phyloP scores from a whole-genome alignment of 2,888 invertebrate species.

The Acleris cristana region DNA sequence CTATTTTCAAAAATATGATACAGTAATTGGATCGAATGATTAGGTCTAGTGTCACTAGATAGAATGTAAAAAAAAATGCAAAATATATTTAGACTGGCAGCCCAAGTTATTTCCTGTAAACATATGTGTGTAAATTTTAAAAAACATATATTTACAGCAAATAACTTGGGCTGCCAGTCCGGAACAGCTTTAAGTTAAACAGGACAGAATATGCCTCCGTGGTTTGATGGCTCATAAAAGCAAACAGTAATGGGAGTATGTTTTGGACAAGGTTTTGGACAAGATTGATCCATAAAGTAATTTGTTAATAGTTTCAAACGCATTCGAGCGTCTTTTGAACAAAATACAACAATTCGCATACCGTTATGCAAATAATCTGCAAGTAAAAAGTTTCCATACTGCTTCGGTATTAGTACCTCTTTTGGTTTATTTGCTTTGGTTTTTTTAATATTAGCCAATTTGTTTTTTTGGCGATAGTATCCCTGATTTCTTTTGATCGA shows the following conservation, averaged over 20 bases:
- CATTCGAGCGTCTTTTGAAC: conserved; percentile 7
- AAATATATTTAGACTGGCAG: too few species aligned
- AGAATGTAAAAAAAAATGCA: conserved; percentile 5
- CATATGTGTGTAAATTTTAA: too few species aligned
- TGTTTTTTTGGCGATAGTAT: too few species aligned
- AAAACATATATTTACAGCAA: neutral
- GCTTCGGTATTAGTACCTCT: too few species aligned
- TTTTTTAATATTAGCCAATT: too few species aligned
- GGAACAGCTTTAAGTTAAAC: conserved; percentile 6
- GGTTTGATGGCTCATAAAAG: neutral
- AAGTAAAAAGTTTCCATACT: too few species aligned
- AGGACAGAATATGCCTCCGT: neutral
- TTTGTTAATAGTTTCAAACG: neutral
- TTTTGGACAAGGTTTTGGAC: too few species aligned
- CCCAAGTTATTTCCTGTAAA: too few species aligned
- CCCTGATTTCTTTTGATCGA: neutral
- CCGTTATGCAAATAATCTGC: too few species aligned
- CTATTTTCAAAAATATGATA: conserved; percentile 11
- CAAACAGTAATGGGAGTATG: too few species aligned
- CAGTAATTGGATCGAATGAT: conserved; percentile 8
- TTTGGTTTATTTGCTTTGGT: too few species aligned
- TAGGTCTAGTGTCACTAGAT: conserved; percentile 7
- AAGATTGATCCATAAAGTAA: too few species aligned
- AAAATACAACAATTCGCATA: conserved; percentile 2
- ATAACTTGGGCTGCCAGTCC: conserved; percentile 8